Conservation (phyloP, 2,113 vertebrate species). For the Aptenodytes patagonicus region DNA sequence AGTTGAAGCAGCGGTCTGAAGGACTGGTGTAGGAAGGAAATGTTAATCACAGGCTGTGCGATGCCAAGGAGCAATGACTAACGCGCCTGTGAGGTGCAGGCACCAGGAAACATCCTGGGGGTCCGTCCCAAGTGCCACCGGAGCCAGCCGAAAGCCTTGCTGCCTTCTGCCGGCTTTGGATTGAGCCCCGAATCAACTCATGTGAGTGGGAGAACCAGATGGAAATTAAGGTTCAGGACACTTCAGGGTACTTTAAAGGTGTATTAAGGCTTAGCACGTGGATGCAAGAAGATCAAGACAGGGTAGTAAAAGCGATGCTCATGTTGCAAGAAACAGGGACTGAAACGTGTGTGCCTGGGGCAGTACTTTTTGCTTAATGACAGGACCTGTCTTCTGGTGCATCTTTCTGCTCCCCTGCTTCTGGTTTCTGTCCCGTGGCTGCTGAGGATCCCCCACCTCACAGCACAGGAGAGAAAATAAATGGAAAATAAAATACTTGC, state of each 20-base stretch:
- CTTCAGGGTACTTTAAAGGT: background rate
- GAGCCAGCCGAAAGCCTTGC: background rate
- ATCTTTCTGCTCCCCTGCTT: background rate
- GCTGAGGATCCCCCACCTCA: background rate
- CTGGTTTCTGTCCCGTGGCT: background rate
- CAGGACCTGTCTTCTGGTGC: background rate
- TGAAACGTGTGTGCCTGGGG: background rate
- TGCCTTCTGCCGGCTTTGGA: background rate
- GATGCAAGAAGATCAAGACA: background rate
- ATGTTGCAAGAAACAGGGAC: background rate
- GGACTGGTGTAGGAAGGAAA: slow-evolving; percentile 46
- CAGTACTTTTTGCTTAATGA: background rate
- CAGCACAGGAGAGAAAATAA: background rate
- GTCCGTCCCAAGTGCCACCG: background rate
- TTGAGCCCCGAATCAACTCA: rapidly evolving
- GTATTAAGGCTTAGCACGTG: background rate
- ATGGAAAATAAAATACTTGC: background rate
- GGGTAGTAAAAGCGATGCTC: background rate
- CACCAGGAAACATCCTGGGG: background rate
- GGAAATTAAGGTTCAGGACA: background rate
- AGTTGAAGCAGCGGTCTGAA: background rate
- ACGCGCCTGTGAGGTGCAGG: background rate
- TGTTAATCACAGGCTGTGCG: background rate
- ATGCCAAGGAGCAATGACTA: slow-evolving; percentile 14
- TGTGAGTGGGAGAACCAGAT: background rate